Conservation (phyloP, 92 coral and sea anemone species). For the Plumapathes pennacea region DNA sequence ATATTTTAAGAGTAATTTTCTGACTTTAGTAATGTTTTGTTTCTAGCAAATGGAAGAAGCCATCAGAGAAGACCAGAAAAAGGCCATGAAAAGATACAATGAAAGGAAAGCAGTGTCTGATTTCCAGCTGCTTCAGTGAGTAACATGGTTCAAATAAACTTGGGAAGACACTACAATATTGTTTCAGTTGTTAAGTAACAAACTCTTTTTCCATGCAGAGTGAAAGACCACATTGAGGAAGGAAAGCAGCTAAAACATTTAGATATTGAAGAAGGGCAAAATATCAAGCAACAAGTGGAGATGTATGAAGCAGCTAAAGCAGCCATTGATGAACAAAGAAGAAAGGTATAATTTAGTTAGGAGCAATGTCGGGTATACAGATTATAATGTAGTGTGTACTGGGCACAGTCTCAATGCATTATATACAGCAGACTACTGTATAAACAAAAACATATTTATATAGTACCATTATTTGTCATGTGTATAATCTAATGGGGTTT, state of each 20-base stretch:
- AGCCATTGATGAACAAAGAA: conserved; percentile 79
- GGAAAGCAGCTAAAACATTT: conserved; percentile 37
- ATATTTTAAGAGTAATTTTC: not conserved
- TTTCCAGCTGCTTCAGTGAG: conserved; percentile 91
- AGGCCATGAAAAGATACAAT: conserved; percentile 76
- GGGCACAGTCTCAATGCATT: not conserved
- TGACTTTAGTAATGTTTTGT: not conserved
- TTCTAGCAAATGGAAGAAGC: conserved; percentile 94
- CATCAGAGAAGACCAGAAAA: conserved; percentile 82
- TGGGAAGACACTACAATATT: not conserved
- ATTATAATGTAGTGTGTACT: not conserved
- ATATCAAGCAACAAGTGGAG: conserved; percentile 84
- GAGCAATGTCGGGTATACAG: not conserved
- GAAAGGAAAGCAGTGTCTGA: conserved; percentile 76
- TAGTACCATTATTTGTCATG: too few relatives aligned
- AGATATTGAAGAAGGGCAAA: conserved; percentile 75
- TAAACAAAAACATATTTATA: too few relatives aligned
- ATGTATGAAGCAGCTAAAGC: conserved; percentile 85
- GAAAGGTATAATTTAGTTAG: conserved; percentile 50
- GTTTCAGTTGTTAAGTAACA: not conserved
- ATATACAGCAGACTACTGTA: too few relatives aligned
- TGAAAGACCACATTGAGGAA: conserved; percentile 69
- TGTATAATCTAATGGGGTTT: too few relatives aligned
- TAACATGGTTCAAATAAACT: not conserved
- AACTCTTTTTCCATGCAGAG: conserved; percentile 22